Conservation (phyloP, 2,888 invertebrate genomes). For the Geotrupes spiniger region DNA sequence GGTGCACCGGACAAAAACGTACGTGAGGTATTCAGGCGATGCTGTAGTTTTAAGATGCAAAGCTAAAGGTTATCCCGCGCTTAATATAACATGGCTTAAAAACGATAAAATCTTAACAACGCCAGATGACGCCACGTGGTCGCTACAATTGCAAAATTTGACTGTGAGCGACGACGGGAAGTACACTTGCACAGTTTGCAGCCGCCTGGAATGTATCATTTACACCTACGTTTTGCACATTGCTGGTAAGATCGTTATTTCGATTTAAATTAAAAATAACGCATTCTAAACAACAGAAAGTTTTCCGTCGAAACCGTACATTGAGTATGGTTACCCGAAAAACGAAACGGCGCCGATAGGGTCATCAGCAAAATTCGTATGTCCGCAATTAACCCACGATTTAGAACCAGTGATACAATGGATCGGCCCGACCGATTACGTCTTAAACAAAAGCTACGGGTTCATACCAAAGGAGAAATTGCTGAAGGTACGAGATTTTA, state of each 20-base stretch:
- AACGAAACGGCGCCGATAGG: conserved; percentile 85
- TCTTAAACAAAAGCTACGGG: not conserved
- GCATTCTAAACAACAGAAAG: conserved; percentile 62
- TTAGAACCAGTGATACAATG: conserved; percentile 79
- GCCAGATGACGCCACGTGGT: conserved; percentile 69
- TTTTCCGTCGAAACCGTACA: conserved; percentile 79
- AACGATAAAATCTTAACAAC: conserved; percentile 66
- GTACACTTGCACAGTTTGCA: conserved; percentile 86
- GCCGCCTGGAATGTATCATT: conserved; percentile 73
- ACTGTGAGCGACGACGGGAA: conserved; percentile 79
- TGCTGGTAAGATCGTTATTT: conserved; percentile 61
- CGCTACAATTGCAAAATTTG: conserved; percentile 74
- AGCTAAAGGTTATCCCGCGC: conserved; percentile 72
- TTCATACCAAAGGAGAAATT: not conserved
- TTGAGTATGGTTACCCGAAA: conserved; percentile 74
- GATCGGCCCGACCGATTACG: conserved; percentile 40
- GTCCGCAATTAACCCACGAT: conserved; percentile 74
- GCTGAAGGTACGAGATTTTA: not conserved
- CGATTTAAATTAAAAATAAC: conserved; percentile 12
- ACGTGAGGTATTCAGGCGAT: conserved; percentile 75
- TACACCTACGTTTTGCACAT: conserved; percentile 69
- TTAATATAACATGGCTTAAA: conserved; percentile 70
- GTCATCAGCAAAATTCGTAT: conserved; percentile 70
- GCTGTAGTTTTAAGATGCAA: conserved; percentile 71
- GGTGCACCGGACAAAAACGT: no score